These are phyloP conservation scores for Drosophila multiciliata DNA, from an alignment of 2,888 invertebrate species.

Conservation along the genomic window DNA sequence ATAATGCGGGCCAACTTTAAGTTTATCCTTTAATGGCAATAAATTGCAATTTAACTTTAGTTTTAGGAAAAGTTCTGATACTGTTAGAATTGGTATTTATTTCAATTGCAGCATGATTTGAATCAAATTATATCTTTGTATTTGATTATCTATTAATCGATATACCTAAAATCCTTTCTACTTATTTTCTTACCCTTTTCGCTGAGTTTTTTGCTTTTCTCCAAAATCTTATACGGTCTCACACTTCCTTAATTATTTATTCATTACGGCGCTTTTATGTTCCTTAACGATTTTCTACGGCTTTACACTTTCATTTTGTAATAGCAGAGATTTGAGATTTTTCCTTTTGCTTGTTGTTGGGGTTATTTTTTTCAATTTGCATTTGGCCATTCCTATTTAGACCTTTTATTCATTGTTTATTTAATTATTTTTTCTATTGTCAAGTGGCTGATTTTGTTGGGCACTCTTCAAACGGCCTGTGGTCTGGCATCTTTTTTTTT, in stretches of 20 bases:
- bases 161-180: neutral
- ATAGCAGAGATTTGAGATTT: slow-evolving; percentile 32
- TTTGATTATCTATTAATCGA: neutral
- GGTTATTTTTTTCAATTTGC: slow-evolving; percentile 64
- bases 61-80: neutral
- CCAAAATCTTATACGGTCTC: slow-evolving; percentile 19
- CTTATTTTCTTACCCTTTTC: neutral
- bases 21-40: slow-evolving; percentile 16
- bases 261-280: slow-evolving; percentile 66
- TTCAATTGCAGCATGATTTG: neutral
- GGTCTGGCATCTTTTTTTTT: slow-evolving; percentile 29
- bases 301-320: slow-evolving; percentile 58
- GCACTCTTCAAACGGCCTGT: slow-evolving; percentile 36
- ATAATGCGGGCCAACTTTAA: slow-evolving; percentile 9
- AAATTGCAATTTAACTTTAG: neutral
- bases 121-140: neutral
- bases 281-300: slow-evolving; percentile 71
- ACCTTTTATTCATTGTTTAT: slow-evolving; percentile 75
- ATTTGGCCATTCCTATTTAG: slow-evolving; percentile 69
- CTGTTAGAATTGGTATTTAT: neutral
- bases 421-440: slow-evolving; percentile 77
- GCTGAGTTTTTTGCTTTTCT: neutral
- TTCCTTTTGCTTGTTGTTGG: slow-evolving; percentile 26
- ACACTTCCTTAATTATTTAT: slow-evolving; percentile 37
- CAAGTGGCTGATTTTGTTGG: slow-evolving; percentile 68